Evolutionary conservation across 2,797 vertebrate species (phyloP), one percentile per base, ranked within the genome.

Genomic region (Sebastes wilsoni): DNA sequence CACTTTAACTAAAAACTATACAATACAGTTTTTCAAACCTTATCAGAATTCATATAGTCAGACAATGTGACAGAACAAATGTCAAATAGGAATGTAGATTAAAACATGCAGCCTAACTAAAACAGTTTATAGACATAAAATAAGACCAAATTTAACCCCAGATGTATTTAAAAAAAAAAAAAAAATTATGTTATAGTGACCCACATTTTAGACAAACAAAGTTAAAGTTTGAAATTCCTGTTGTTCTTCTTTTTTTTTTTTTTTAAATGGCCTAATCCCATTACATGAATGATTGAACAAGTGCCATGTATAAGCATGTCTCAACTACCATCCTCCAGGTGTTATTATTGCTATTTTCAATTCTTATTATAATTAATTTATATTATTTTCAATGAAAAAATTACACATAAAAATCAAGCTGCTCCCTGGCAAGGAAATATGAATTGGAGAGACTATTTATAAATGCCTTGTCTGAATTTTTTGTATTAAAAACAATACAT

Each of bases 221-320:
- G 34, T 60, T 69, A 10, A 72, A 62, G 18, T 59, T 66, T 60
- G 22, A 66, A 76, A 82, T 82, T 80, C 74, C 65, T 80, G 32
- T 72, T 66, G 23, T 60, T 71, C 30, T 60, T 71, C 23, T 12
- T 64, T 77, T 67, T n/a, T 68, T 25, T 27, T 28, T 27, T 18
- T 55, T 27, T 18, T 38, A 79, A 84, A 52, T 1, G 25, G 64
- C 25, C 55, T 75, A 83, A 87, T 82, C 38, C 46, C 34, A 75
- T 90, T 54, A 75, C 56, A 80, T 18, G 70, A 82, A 70, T 81
- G 79, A 68, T 1, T 87, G 82, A 78, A 79, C 78, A 69, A 8
- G 11, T 65, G 42, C 42, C 66, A 61, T 54, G 46, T 67, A 25
- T 80, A 18, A 55, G 12, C 76, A 52, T 32, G 78, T 71, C 72